phyloP scores from a whole-genome alignment of 53 echinoderm and acorn worm species.

The Holothuria scabra region DNA sequence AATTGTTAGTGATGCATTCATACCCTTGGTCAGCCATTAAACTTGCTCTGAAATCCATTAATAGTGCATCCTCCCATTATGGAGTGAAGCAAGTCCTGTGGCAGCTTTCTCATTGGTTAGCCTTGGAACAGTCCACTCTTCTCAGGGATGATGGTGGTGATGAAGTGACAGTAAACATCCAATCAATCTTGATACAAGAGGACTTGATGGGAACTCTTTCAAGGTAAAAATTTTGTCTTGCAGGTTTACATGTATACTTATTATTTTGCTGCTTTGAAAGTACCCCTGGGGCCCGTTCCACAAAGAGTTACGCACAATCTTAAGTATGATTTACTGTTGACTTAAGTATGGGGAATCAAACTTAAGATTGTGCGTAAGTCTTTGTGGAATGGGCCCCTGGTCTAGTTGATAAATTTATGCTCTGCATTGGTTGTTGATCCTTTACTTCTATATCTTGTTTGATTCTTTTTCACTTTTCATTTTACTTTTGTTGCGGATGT shows the following conservation, averaged over 20 bases:
- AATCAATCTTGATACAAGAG: not conserved
- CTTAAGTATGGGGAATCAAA: too few species aligned
- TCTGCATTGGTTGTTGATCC: too few species aligned
- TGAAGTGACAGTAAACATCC: not conserved
- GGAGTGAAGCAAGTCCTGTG: constrained; percentile 73
- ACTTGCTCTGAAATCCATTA: constrained; percentile 64
- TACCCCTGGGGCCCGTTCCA: too few species aligned
- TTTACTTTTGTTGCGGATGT: too few species aligned
- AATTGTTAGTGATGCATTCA: constrained; percentile 61
- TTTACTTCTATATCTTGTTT: too few species aligned
- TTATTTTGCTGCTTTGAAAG: too few species aligned
- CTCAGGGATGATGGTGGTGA: not conserved
- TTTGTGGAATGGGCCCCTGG: too few species aligned
- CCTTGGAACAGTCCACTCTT: constrained; percentile 20
- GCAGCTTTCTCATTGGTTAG: constrained; percentile 59
- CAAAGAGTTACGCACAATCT: too few species aligned
- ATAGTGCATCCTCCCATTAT: constrained; percentile 77
- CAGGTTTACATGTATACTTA: not conserved
- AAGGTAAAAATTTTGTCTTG: not conserved
- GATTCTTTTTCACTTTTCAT: too few species aligned
- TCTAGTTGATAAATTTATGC: too few species aligned
- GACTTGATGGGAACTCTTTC: constrained; percentile 9
- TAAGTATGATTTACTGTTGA: too few species aligned
- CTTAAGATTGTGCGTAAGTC: too few species aligned
- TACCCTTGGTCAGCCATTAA: constrained; percentile 60